These are phyloP conservation scores for Oxyura jamaicensis DNA, from an alignment of 2,113 vertebrate species.

Conservation along the genomic window DNA sequence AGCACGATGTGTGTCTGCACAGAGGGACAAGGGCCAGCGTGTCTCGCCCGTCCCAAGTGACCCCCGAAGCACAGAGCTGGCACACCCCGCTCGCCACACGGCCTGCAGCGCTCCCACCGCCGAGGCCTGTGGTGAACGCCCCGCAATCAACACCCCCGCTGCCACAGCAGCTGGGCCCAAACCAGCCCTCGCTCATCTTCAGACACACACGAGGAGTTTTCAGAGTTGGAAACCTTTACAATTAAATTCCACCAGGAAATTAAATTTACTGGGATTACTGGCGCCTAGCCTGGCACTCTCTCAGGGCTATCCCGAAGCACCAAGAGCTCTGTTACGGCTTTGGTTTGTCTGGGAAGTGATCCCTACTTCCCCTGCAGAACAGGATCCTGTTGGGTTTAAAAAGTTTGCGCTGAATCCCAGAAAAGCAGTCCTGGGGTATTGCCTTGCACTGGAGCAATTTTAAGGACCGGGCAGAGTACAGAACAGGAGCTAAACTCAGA, in stretches of 20 bases:
- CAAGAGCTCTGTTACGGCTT: not conserved
- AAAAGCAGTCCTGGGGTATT: not conserved
- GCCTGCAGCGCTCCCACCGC: not conserved
- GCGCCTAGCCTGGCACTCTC: not conserved
- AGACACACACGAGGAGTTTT: not conserved
- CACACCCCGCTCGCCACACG: not conserved
- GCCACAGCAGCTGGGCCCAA: not conserved
- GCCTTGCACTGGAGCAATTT: not conserved
- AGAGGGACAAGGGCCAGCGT: not conserved
- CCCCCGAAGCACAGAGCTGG: too few relatives aligned
- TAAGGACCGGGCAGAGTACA: not conserved
- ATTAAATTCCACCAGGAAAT: not conserved
- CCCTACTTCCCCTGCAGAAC: not conserved
- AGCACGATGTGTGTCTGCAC: not conserved
- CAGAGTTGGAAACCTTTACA: not conserved
- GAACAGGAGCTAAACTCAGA: not conserved
- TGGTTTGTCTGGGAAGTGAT: not conserved
- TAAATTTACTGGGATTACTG: too few relatives aligned
- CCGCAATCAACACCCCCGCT: not conserved
- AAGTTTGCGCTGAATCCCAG: not conserved
- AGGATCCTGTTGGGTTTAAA: not conserved
- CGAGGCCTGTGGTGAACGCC: not conserved
- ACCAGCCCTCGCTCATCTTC: rapidly evolving
- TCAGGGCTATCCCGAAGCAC: not conserved
- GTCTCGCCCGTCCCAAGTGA: not conserved